Conservation (phyloP, 2,113 vertebrate genomes). For the Antechinus stuartii region DNA sequence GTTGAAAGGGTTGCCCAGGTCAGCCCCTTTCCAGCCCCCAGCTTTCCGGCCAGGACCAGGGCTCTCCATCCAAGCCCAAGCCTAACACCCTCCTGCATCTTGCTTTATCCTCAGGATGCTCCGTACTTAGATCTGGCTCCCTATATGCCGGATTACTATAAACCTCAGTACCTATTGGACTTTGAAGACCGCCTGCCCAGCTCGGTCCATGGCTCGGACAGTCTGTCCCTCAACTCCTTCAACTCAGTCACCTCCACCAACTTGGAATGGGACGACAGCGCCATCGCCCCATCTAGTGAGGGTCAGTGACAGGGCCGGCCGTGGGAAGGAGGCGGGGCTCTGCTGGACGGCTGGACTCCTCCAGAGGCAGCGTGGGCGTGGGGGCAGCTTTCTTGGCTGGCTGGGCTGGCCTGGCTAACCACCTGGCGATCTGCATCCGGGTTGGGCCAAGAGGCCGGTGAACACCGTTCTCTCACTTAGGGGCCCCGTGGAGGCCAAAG, state of each 20-base stretch:
- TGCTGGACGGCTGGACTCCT: no score
- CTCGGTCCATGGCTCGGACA: constrained; percentile 90
- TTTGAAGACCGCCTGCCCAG: constrained; percentile 96
- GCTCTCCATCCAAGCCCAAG: rapidly evolving
- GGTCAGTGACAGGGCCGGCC: constrained; percentile 82
- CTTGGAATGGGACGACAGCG: constrained; percentile 98
- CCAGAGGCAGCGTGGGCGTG: not conserved
- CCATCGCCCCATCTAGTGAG: constrained; percentile 98
- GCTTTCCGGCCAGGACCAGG: rapidly evolving
- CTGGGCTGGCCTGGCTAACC: not conserved
- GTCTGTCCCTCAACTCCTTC: constrained; percentile 97
- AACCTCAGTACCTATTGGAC: constrained; percentile 96
- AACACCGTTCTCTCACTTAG: not conserved
- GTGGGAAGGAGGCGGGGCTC: rapidly evolving
- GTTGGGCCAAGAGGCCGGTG: not conserved
- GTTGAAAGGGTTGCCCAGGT: not conserved
- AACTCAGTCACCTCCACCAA: constrained; percentile 98
- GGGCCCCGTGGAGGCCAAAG: not conserved
- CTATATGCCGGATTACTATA: constrained; percentile 99
- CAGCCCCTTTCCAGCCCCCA: not conserved
- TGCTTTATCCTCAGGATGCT: constrained; percentile 88
- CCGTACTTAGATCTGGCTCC: constrained; percentile 97
- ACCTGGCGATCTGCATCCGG: not conserved
- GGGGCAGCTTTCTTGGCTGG: not conserved
- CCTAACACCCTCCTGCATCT: not conserved